Base-by-base conservation (phyloP, 2,888 invertebrate species). In the Microctonus aethiopoides region DNA sequence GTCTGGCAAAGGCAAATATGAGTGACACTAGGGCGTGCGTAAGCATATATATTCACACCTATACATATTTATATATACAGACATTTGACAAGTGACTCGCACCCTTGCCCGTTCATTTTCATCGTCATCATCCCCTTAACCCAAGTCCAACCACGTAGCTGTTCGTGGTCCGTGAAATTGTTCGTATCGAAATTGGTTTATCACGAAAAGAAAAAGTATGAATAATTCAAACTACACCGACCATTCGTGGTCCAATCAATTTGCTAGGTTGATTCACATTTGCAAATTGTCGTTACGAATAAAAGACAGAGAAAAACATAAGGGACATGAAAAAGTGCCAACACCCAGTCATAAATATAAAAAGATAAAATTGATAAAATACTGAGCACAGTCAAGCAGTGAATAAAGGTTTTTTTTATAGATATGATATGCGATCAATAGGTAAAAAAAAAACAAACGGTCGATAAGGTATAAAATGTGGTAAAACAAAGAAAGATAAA, bases 191-290 rank as follows among this genome's bases (percentile, higher is more conserved):
- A 84, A 84, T 84, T 83, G 83, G 81, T 82, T 83, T 83, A 82
- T 81, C 80, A 80, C 72, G 76, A 80, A 80, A 81, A 81, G 83
- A 80, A 82, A 83, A 82, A 78, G 79, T 78, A 84, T 84, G 84
- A 84, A 84, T 84, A 81, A 84, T 84, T 84, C 84, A 85, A 75
- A 78, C n/a, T 77, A 79, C 76, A 79, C 82, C 79, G 79, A 71
- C 62, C 39, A 64, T 80, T 82, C 80, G 78, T 79, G 80, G 82
- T 78, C 83, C 83, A 84, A 84, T 84, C 83, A 84, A 82, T 83
- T 83, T 81, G 79, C 16, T 16, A 9, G 26, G 29, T 13, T n/a
- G n/a, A 46, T 16, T 41, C 29, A 24, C 29, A 9, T 13, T 39
- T 10, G n/a, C 11, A 13, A 13, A 29, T 24, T 11, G 20, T n/a